Base-by-base conservation (phyloP, 2,888 invertebrate genomes). In the Eristalis intricaria region DNA sequence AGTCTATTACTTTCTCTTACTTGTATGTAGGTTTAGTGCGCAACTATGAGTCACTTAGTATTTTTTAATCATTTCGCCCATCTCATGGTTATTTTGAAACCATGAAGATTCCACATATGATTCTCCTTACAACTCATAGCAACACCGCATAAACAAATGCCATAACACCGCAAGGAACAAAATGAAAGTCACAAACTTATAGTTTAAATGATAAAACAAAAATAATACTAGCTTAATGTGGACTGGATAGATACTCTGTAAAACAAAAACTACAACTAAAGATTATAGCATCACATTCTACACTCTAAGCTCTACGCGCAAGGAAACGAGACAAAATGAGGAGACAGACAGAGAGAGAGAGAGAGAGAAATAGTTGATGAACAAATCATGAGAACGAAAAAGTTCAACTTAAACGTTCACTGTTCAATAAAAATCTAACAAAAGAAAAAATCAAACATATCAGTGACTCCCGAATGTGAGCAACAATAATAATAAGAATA, bases 341-440 rank as follows among this genome's bases (percentile, higher is more conserved):
- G 15, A 40, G 4, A 40, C 40, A 40, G n/a, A 32, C 4, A 5
- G 32, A 32, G n/a, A 43, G 15, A 43, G n/a, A 50, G 50, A 43
- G 2, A 43, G 40, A 43, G n/a, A 43, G 43, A 15, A 50, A 5
- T 19, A 43, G 40, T 7, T 50, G n/a, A n/a, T 50, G 50, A 50
- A 19, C 50, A 50, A 50, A 50, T 50, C 4, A 50, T 50, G n/a
- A n/a, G 8, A 50, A 50, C 50, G 7, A n/a, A 50, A 50, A 50
- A 15, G n/a, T 43, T n/a, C 4, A 71, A 73, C 32, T 63, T 15
- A 88, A 63, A 93, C 11, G 38, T 32, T 32, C 38, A 38, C 8
- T 35, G 11, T 5, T 32, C 2, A 93, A 91, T 86, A 88, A 90
- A 65, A 90, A 89, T 32, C 70, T 32, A 65, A 79, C 32, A 77